Conservation (phyloP, 2,113 vertebrate genomes). For the Lynx canadensis region DNA sequence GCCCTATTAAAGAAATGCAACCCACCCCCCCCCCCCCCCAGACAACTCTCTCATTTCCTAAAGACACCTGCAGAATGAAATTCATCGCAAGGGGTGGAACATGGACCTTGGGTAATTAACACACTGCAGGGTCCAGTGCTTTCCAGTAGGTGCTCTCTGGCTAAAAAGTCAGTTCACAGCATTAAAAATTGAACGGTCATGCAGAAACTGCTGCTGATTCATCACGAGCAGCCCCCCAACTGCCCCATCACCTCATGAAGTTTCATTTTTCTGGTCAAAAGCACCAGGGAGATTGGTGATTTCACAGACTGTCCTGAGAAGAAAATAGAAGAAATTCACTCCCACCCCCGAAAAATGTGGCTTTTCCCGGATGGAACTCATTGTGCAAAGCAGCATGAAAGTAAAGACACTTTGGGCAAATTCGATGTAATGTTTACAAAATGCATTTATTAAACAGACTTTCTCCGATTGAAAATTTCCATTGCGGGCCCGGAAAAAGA, state of each 20-base stretch:
- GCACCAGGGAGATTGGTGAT: neutral
- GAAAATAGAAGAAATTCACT: constrained; percentile 41
- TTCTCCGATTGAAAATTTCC: constrained; percentile 65
- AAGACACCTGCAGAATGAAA: neutral
- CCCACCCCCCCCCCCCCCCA: neutral
- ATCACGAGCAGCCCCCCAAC: accelerated
- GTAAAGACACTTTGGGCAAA: neutral
- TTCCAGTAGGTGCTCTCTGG: neutral
- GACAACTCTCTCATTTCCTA: neutral
- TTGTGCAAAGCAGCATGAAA: constrained; percentile 39
- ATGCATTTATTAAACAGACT: constrained; percentile 56
- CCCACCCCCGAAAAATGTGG: neutral
- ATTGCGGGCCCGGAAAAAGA: constrained; percentile 54
- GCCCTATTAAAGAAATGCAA: neutral
- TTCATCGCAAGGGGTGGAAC: neutral
- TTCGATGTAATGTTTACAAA: constrained; percentile 59
- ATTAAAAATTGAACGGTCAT: neutral
- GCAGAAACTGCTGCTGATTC: neutral
- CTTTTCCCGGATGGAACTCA: constrained; percentile 64
- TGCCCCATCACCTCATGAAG: neutral
- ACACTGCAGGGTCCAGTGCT: neutral
- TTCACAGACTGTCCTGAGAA: constrained; percentile 45
- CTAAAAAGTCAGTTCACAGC: neutral
- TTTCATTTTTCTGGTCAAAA: neutral
- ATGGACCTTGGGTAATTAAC: neutral